Evolutionary conservation across 2,113 vertebrate species (phyloP).

Genomic region (Oxygymnocypris stewartii): DNA sequence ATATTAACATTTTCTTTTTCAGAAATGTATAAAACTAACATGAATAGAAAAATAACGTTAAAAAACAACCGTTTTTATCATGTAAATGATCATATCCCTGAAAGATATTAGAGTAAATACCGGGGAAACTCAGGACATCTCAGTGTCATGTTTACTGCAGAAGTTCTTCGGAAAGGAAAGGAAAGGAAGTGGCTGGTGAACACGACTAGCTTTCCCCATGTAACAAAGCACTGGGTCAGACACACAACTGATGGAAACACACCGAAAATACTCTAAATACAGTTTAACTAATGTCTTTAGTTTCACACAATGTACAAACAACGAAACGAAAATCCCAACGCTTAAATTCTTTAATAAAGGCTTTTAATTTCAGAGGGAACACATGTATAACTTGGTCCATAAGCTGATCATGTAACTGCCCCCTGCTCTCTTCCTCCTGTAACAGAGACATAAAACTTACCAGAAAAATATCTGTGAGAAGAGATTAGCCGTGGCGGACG

Average conservation of each 20-base stretch:
- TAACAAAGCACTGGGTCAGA: not conserved
- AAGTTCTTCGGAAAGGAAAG: not conserved
- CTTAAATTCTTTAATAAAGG: too few species aligned
- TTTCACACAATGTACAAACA: not conserved
- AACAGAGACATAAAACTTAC: slow-evolving; percentile 59
- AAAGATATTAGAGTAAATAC: not conserved
- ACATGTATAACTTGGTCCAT: not conserved
- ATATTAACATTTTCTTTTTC: not conserved
- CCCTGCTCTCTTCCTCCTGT: not conserved
- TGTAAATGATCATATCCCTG: not conserved
- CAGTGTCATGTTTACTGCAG: too few species aligned
- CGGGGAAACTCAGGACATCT: too few species aligned
- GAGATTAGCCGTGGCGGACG: slow-evolving; percentile 67
- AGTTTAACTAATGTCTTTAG: not conserved
- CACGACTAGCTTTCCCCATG: not conserved
- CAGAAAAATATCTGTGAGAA: slow-evolving; percentile 77
- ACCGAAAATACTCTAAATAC: not conserved
- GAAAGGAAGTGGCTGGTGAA: not conserved
- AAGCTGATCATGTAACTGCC: not conserved
- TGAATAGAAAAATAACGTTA: not conserved
- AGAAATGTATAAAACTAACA: not conserved
- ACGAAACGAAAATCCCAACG: not conserved
- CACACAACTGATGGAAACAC: not conserved
- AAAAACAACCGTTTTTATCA: not conserved
- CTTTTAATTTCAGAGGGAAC: not conserved